phyloP scores from a whole-genome alignment of 2,888 invertebrate species.

The Drosophila kanekoi region DNA sequence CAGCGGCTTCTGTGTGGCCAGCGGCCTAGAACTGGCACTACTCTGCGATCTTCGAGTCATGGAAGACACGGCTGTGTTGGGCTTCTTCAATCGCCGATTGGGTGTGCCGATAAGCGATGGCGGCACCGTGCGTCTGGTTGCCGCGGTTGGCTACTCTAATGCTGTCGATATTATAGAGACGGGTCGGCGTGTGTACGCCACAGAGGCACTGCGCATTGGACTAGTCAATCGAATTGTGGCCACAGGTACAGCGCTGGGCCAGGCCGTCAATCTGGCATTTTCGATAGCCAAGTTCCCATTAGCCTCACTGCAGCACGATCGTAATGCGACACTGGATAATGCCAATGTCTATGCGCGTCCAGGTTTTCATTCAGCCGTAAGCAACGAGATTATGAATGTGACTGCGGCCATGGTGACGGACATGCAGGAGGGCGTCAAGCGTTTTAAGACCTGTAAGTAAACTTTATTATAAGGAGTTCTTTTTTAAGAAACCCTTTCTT shows the following conservation, averaged over 20 bases:
- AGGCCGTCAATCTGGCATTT: constrained; percentile 90
- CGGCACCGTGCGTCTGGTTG: constrained; percentile 93
- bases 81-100: constrained; percentile 93
- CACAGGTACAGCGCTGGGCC: constrained; percentile 93
- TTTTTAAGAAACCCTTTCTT: background rate
- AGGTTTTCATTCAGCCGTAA: constrained; percentile 87
- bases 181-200: constrained; percentile 90
- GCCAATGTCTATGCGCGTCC: constrained; percentile 88
- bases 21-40: constrained; percentile 95
- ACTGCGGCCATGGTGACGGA: constrained; percentile 88
- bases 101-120: constrained; percentile 94
- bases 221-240: constrained; percentile 92
- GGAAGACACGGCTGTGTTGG: constrained; percentile 92
- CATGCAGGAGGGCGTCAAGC: constrained; percentile 88
- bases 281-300: constrained; percentile 94
- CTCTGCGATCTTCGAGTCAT: constrained; percentile 96
- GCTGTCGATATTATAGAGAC: constrained; percentile 95
- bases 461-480: background rate
- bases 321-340: constrained; percentile 86
- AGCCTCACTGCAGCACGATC: constrained; percentile 82
- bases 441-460: constrained; percentile 88
- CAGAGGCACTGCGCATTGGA: constrained; percentile 93
- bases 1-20: constrained; percentile 95
- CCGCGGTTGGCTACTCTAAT: constrained; percentile 92
- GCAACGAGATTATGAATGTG: constrained; percentile 88